Percentiles rank a stretch among this genome's conserved stretches.
Evolutionary conservation across 1,140 invertebrate genomes (phyloP).

Genomic region (Drosophila nebulosa): DNA sequence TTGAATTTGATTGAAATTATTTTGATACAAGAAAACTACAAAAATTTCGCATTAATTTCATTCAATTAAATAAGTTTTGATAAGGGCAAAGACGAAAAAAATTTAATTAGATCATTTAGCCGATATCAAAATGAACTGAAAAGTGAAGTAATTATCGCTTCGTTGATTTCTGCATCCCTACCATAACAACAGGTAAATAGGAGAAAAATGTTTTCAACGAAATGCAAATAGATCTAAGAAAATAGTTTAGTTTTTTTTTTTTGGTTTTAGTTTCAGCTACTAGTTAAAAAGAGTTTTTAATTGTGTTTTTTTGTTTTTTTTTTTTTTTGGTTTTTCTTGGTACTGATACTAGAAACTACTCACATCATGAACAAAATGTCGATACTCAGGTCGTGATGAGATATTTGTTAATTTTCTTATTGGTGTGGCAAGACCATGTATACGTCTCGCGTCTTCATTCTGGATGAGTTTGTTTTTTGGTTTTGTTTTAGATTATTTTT

Average conservation of each 20-base stretch:
- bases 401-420: constrained; percentile 81
- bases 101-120: no score
- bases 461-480: constrained; percentile 70
- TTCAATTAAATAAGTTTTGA: no score
- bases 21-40: no score
- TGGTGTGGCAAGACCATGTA: constrained; percentile 81
- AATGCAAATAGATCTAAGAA: constrained; percentile 11
- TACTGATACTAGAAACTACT: constrained; percentile 75
- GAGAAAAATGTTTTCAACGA: neutral
- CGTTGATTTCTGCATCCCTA: neutral
- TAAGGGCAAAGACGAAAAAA: no score
- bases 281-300: constrained; percentile 32
- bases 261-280: constrained; percentile 38
- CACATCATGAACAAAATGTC: constrained; percentile 81
- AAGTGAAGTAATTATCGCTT: neutral
- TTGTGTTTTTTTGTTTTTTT: constrained; percentile 17
- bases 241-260: constrained; percentile 1
- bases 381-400: constrained; percentile 81
- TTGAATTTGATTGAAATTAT: no score
- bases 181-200: neutral
- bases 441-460: constrained; percentile 81
- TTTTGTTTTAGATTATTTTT: constrained; percentile 36
- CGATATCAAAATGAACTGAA: no score
- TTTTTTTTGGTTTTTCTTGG: constrained; percentile 47
- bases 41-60: no score